Percentiles rank a stretch among this genome's conserved stretches.
These are phyloP conservation scores for Dipodomys ordii DNA, from an alignment of 2,113 vertebrate species.

Conservation along the genomic window DNA sequence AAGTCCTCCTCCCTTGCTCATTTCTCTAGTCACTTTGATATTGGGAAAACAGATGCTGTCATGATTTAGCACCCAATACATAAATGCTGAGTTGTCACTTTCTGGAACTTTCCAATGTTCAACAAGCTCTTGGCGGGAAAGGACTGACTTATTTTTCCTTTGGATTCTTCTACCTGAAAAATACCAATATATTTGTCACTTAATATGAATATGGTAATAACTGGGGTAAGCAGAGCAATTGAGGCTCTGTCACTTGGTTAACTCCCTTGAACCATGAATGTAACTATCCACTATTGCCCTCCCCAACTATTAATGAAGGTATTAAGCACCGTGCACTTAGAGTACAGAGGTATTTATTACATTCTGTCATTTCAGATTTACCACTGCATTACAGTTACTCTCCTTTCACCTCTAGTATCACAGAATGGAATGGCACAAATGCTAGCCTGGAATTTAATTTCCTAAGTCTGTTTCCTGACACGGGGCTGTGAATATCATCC, in stretches of 20 bases:
- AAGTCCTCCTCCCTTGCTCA: neutral
- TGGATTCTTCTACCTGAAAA: neutral
- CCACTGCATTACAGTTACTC: neutral
- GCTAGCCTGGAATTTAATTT: constrained; percentile 52
- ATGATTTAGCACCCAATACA: neutral
- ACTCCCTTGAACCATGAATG: neutral
- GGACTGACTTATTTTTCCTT: neutral
- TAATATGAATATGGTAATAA: neutral
- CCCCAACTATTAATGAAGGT: neutral
- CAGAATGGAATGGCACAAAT: neutral
- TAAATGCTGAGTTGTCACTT: neutral
- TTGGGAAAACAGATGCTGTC: neutral
- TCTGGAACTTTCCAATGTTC: neutral
- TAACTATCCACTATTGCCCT: neutral
- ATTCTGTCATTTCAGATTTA: constrained; percentile 5
- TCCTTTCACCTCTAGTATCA: constrained; percentile 33
- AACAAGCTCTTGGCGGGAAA: neutral
- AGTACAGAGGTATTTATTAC: neutral
- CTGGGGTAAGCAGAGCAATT: neutral
- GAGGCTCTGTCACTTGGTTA: neutral
- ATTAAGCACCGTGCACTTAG: constrained; percentile 1
- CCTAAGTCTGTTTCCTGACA: constrained; percentile 33
- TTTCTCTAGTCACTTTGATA: neutral
- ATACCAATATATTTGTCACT: neutral
- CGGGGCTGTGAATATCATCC: constrained; percentile 10